phyloP scores from a whole-genome alignment of 2,888 invertebrate species.

The Cepaea hortensis region DNA sequence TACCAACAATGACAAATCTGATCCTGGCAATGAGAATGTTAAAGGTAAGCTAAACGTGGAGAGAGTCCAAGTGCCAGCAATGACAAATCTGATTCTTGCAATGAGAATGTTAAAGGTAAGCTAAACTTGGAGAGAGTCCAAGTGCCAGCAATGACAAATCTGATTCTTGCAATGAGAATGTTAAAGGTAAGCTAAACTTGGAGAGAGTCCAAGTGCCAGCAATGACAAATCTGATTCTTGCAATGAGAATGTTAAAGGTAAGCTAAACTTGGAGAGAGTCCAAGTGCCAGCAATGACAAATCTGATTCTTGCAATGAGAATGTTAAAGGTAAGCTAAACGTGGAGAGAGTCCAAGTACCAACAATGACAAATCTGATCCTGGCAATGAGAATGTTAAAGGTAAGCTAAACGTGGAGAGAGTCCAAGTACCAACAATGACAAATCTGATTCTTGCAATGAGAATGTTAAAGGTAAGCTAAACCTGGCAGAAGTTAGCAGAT shows the following conservation, averaged over 20 bases:
- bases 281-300: too few relatives aligned
- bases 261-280: too few relatives aligned
- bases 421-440: not conserved
- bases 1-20: not conserved
- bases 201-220: too few relatives aligned
- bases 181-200: too few relatives aligned
- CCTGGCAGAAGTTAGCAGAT: too few relatives aligned
- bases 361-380: not conserved
- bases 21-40: not conserved
- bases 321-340: not conserved
- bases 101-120: not conserved
- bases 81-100: not conserved
- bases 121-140: not conserved
- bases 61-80: not conserved
- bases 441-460: not conserved
- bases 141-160: too few relatives aligned
- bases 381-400: too few relatives aligned
- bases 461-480: not conserved
- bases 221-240: too few relatives aligned
- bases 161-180: too few relatives aligned
- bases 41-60: not conserved
- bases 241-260: too few relatives aligned
- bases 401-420: not conserved
- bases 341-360: not conserved
- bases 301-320: too few relatives aligned